These are phyloP conservation scores for Eulemur albifrons DNA, from an alignment of 2,797 vertebrate species.

Conservation along the genomic window DNA sequence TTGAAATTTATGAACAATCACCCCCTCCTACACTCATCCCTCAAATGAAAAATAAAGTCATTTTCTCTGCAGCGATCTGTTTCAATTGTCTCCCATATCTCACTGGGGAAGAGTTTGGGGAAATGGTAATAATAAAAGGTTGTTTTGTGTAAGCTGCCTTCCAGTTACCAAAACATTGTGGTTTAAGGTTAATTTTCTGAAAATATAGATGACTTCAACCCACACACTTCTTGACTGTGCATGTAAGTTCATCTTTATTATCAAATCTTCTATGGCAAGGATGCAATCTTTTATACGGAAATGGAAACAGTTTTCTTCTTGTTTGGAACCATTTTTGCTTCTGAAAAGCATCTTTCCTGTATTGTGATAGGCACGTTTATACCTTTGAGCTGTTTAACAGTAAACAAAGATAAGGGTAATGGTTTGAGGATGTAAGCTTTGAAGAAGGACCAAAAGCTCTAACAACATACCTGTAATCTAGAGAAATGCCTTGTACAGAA, in stretches of 20 bases:
- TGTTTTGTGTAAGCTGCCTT: neutral
- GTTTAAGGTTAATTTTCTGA: neutral
- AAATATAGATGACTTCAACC: neutral
- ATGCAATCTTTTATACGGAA: neutral
- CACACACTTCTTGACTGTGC: neutral
- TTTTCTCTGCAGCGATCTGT: neutral
- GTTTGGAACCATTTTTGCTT: conserved; percentile 2
- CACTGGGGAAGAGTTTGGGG: neutral
- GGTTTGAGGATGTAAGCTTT: neutral
- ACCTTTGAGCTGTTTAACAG: neutral
- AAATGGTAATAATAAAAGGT: neutral
- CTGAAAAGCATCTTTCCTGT: conserved; percentile 1
- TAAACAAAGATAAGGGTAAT: neutral
- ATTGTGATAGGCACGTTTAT: neutral
- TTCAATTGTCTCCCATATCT: neutral
- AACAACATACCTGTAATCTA: neutral
- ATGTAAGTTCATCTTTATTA: neutral
- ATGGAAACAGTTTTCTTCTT: neutral
- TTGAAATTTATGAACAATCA: neutral
- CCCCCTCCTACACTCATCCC: neutral
- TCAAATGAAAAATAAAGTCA: neutral
- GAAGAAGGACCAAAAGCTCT: neutral
- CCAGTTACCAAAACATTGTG: neutral
- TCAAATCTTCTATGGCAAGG: neutral
- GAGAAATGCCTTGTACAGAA: neutral